These are phyloP conservation scores for Drosophila baimaii DNA, from an alignment of 1,140 invertebrate species.

Conservation along the genomic window DNA sequence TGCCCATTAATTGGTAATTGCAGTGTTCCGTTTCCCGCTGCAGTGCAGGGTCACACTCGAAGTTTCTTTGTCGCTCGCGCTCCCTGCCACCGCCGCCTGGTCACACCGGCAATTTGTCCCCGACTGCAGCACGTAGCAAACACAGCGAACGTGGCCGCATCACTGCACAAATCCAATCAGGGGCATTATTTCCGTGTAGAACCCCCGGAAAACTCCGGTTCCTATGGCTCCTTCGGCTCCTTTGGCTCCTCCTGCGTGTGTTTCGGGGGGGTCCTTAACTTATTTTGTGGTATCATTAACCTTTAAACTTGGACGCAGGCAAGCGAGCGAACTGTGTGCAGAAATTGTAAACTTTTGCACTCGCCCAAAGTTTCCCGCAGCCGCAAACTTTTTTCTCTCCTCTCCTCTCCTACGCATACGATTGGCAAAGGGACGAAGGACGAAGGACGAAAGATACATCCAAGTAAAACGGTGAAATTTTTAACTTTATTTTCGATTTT, in stretches of 20 bases:
- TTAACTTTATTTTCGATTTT: constrained; percentile 83
- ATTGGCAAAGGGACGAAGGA: background rate
- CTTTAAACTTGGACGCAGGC: constrained; percentile 74
- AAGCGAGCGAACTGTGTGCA: constrained; percentile 60
- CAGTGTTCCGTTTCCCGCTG: constrained; percentile 3
- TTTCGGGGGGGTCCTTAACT: constrained; percentile 60
- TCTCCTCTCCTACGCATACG: constrained; percentile 2
- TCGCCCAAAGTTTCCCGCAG: constrained; percentile 61
- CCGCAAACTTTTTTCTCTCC: constrained; percentile 52
- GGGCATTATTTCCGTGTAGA: constrained; percentile 51
- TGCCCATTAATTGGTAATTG: constrained; percentile 4
- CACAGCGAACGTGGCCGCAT: constrained; percentile 48
- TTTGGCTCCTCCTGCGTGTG: constrained; percentile 22
- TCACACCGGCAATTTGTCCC: constrained; percentile 52
- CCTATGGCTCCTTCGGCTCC: too few species aligned
- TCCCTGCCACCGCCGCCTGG: constrained; percentile 4
- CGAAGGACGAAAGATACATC: background rate
- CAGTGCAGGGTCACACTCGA: constrained; percentile 42
- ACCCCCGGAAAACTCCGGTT: background rate
- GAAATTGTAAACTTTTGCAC: constrained; percentile 79
- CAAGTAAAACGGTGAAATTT: constrained; percentile 70
- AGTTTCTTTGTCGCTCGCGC: background rate
- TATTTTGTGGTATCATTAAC: constrained; percentile 83
- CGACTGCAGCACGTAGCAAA: constrained; percentile 64
- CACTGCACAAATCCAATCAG: constrained; percentile 74